These are phyloP conservation scores for Brachyopa scutellaris DNA, from an alignment of 2,888 invertebrate species.

Conservation along the genomic window DNA sequence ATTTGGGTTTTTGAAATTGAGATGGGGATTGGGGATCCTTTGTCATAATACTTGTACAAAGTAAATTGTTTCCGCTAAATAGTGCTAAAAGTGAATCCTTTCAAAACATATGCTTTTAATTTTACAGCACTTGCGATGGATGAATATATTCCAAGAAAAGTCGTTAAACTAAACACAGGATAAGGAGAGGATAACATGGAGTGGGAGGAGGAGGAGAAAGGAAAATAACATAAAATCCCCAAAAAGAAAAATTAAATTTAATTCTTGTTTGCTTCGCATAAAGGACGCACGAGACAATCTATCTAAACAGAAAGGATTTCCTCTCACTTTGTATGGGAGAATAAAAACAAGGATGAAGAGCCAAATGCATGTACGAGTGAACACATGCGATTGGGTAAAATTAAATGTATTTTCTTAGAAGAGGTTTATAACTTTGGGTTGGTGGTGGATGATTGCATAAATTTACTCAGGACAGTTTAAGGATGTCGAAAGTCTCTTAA, in stretches of 20 bases:
- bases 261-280: conserved; percentile 21
- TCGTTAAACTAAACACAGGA: conserved; percentile 9
- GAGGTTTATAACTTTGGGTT: conserved; percentile 32
- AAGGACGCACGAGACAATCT: conserved; percentile 14
- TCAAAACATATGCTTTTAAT: conserved; percentile 13
- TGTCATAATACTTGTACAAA: conserved; percentile 20
- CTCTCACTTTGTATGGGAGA: neutral
- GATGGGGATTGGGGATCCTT: neutral
- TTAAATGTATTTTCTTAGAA: conserved; percentile 47
- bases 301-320: conserved; percentile 13
- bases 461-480: neutral
- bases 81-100: conserved; percentile 35
- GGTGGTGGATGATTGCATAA: neutral
- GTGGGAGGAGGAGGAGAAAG: too few species aligned
- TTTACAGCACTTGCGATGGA: neutral
- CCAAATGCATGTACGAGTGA: conserved; percentile 41
- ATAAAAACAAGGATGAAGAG: neutral
- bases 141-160: conserved; percentile 1
- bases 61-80: conserved; percentile 19
- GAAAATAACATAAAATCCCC: neutral
- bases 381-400: conserved; percentile 39
- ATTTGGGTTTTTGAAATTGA: too few species aligned
- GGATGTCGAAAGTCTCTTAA: conserved; percentile 10
- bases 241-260: conserved; percentile 22
- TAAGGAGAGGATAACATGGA: neutral